These are phyloP conservation scores for Callitettix versicolor DNA, from an alignment of 1,140 invertebrate species.

Conservation along the genomic window DNA sequence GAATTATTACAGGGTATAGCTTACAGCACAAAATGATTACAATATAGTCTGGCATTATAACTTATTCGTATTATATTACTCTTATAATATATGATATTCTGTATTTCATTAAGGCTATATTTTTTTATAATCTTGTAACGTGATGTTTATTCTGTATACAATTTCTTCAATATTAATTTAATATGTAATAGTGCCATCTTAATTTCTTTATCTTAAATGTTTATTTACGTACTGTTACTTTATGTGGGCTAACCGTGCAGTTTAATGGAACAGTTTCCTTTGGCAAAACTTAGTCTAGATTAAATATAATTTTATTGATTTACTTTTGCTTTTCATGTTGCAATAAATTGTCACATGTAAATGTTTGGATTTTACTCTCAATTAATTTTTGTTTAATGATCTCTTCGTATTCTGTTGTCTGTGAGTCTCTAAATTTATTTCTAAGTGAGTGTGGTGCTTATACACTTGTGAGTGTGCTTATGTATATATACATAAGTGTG, in stretches of 20 bases:
- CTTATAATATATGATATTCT: constrained; percentile 11
- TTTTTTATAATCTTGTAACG: constrained; percentile 15
- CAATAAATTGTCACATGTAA: constrained; percentile 15
- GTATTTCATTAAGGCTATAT: constrained; percentile 14
- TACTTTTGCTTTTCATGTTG: constrained; percentile 13
- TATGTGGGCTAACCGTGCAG: no score
- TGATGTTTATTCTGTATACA: constrained; percentile 14
- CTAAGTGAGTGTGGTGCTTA: not conserved
- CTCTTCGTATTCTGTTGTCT: constrained; percentile 11
- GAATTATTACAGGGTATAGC: constrained; percentile 19
- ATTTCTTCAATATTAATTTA: constrained; percentile 8
- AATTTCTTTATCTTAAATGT: constrained; percentile 3
- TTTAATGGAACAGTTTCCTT: no score
- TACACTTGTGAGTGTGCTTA: no score
- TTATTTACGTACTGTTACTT: constrained; percentile 15
- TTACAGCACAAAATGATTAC: constrained; percentile 21
- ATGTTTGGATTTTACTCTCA: constrained; percentile 21
- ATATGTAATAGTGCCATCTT: no score
- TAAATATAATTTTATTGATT: constrained; percentile 13
- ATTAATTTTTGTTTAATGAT: constrained; percentile 9
- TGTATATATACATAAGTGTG: no score
- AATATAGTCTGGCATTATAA: constrained; percentile 12
- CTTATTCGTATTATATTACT: constrained; percentile 12
- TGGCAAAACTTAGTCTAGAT: constrained; percentile 18
- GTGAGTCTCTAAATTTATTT: constrained; percentile 19